A percentile compares a stretch with the other conserved stretches of the same genome.
Conservation (phyloP, 2,888 invertebrate species). For the Agrypnus murinus region DNA sequence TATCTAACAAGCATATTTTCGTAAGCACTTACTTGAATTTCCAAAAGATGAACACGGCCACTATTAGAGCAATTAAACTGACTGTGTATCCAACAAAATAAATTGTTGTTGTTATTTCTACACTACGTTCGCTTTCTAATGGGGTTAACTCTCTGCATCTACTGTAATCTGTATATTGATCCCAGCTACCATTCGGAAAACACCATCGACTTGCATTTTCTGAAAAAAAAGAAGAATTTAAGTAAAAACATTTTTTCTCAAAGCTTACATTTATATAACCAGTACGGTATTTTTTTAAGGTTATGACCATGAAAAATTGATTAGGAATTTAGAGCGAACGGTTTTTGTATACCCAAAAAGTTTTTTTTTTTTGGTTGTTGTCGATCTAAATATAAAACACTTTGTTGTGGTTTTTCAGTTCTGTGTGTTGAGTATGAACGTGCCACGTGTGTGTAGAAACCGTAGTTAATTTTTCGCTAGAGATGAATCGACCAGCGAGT, state of each 20-base stretch:
- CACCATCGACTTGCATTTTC: conserved; percentile 90
- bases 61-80: conserved; percentile 84
- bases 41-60: conserved; percentile 88
- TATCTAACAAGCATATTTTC: no score
- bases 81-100: conserved; percentile 90
- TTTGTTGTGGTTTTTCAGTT: conserved; percentile 23
- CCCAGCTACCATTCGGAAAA: conserved; percentile 85
- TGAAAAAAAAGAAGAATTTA: conserved; percentile 72
- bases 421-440: background rate
- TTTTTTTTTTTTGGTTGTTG: background rate
- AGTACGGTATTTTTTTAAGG: background rate
- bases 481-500: conserved; percentile 5
- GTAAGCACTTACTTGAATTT: conserved; percentile 92
- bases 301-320: background rate
- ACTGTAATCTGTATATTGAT: conserved; percentile 81
- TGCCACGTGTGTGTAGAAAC: conserved; percentile 25
- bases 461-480: conserved; percentile 26
- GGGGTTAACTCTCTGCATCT: conserved; percentile 74
- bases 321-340: conserved; percentile 16
- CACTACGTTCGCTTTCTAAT: conserved; percentile 57
- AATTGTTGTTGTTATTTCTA: conserved; percentile 83
- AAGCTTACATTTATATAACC: background rate
- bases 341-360: conserved; percentile 10
- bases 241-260: conserved; percentile 16
- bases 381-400: conserved; percentile 15